Conservation (phyloP, 2,888 invertebrate species). For the Nesidiocoris tenuis region DNA sequence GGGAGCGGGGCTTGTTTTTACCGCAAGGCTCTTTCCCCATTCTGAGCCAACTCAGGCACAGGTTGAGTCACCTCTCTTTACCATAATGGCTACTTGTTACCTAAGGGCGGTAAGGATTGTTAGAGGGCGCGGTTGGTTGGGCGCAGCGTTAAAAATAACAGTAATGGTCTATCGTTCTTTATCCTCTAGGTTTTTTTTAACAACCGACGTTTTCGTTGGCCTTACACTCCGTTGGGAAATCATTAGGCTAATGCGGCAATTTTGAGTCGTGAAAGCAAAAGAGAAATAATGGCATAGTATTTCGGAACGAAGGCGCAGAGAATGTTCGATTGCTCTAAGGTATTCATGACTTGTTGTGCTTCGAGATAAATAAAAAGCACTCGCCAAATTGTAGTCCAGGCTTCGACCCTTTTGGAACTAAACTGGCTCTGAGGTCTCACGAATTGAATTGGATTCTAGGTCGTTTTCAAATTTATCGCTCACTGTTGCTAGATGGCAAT, state of each 20-base stretch:
- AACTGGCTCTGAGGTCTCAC: too few species aligned
- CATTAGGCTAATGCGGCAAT: slow-evolving; percentile 27
- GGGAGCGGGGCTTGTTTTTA: slow-evolving; percentile 6
- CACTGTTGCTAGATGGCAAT: too few species aligned
- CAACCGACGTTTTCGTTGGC: neutral
- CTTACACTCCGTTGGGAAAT: slow-evolving; percentile 14
- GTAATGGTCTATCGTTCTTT: slow-evolving; percentile 28
- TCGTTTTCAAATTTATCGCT: too few species aligned
- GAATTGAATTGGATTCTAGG: too few species aligned
- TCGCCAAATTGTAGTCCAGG: too few species aligned
- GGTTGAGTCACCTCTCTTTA: slow-evolving; percentile 41
- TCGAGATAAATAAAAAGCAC: neutral
- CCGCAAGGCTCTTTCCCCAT: slow-evolving; percentile 6
- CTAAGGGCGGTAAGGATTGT: slow-evolving; percentile 21
- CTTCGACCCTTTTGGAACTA: too few species aligned
- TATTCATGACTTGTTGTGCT: neutral
- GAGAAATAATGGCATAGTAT: neutral
- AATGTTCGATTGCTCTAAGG: neutral
- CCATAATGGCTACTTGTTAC: slow-evolving; percentile 41
- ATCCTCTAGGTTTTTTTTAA: neutral
- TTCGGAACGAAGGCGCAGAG: neutral
- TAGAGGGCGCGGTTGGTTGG: slow-evolving; percentile 10
- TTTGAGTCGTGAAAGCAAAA: neutral
- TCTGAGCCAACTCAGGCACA: slow-evolving; percentile 8
- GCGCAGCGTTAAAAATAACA: slow-evolving; percentile 34